Percentiles rank a stretch among this genome's conserved stretches.
Evolutionary conservation across 2,888 invertebrate species (phyloP).

Genomic region (Perizoma flavofasciatum): DNA sequence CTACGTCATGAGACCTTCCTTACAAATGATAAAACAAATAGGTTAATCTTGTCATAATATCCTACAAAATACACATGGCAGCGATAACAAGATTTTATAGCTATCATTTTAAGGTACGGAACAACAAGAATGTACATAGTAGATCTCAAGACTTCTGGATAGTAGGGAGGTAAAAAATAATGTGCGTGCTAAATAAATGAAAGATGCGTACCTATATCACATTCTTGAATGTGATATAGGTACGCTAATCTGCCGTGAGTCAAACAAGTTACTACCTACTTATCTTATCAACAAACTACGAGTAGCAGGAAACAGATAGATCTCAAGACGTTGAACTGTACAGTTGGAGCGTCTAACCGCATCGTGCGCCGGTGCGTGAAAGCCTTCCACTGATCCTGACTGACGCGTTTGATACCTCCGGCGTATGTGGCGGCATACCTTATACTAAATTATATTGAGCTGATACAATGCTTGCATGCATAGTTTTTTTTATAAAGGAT

Average conservation of each 20-base stretch:
- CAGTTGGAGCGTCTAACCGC: constrained; percentile 40
- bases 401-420: constrained; percentile 58
- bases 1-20: no score
- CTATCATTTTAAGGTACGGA: no score
- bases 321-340: constrained; percentile 10
- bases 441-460: constrained; percentile 41
- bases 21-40: no score
- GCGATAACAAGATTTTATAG: no score
- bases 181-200: no score
- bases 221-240: no score
- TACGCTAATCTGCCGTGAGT: background rate
- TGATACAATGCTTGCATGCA: constrained; percentile 25
- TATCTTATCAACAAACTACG: constrained; percentile 12
- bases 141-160: no score
- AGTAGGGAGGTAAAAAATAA: no score
- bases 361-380: constrained; percentile 50
- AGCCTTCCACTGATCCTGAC: constrained; percentile 58
- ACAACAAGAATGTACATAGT: no score
- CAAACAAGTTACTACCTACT: constrained; percentile 5
- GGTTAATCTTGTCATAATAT: no score
- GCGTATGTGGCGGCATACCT: constrained; percentile 44
- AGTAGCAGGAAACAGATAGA: constrained; percentile 4
- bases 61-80: no score
- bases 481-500: background rate
- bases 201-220: no score